Conservation (phyloP, 2,797 vertebrate species). For the Gymnothorax reevesii region DNA sequence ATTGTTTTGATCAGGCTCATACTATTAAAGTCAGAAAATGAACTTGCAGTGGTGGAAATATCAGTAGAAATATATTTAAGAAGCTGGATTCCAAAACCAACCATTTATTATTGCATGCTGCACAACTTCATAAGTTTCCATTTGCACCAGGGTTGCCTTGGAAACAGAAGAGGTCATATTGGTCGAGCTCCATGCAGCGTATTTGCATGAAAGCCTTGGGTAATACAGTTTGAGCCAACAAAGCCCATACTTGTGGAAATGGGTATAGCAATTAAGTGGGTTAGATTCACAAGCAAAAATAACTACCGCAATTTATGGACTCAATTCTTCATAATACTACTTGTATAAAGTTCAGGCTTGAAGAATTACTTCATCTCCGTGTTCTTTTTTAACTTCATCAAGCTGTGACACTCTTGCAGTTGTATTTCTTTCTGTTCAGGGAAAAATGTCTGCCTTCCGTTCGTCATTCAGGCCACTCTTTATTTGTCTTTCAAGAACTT, state of each 20-base stretch:
- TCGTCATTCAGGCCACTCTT: neutral
- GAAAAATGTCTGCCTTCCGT: neutral
- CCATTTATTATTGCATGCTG: neutral
- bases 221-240: neutral
- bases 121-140: slow-evolving; percentile 7
- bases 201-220: neutral
- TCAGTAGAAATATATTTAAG: neutral
- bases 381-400: neutral
- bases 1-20: neutral
- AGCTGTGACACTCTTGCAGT: neutral
- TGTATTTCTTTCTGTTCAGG: neutral
- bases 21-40: neutral
- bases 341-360: neutral
- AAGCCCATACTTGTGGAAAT: neutral
- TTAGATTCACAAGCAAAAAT: neutral
- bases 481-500: neutral
- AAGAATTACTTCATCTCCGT: neutral
- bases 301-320: neutral
- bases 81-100: neutral
- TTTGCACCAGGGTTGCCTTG: neutral
- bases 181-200: neutral
- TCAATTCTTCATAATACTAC: neutral
- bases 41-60: neutral
- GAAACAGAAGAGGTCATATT: slow-evolving; percentile 10
- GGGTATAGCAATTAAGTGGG: neutral